These are phyloP conservation scores for Thaumetopoea pityocampa DNA, from an alignment of 1,140 invertebrate species.

Conservation along the genomic window DNA sequence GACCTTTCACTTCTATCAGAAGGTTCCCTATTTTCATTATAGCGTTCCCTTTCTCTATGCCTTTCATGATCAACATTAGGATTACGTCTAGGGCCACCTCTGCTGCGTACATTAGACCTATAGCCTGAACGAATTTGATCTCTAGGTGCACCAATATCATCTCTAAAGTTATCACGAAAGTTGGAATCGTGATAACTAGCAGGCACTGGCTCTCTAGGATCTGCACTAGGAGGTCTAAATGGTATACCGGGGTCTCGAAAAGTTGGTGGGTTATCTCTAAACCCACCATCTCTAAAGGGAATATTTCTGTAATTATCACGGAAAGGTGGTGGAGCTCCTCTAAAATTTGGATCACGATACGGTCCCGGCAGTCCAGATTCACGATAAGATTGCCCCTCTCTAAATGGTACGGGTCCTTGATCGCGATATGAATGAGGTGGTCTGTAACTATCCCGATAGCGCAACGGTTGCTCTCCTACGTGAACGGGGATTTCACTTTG, in stretches of 20 bases:
- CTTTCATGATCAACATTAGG: conserved; percentile 54
- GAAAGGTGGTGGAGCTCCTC: conserved; percentile 51
- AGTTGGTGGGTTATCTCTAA: conserved; percentile 45
- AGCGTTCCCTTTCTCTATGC: conserved; percentile 52
- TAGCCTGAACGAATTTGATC: conserved; percentile 40
- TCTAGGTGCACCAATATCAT: conserved; percentile 44
- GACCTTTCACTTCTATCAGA: conserved; percentile 43
- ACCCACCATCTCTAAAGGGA: conserved; percentile 58
- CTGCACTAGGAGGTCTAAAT: conserved; percentile 53
- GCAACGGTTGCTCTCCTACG: conserved; percentile 42
- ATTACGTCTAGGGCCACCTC: conserved; percentile 47
- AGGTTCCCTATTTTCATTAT: conserved; percentile 45
- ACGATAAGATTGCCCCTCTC: conserved; percentile 56
- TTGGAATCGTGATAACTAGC: conserved; percentile 49
- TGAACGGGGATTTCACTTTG: conserved; percentile 55
- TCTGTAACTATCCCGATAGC: conserved; percentile 58
- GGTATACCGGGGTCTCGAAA: conserved; percentile 43
- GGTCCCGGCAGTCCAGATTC: conserved; percentile 37
- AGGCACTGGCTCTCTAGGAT: conserved; percentile 43
- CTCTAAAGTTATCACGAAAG: conserved; percentile 54
- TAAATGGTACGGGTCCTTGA: conserved; percentile 41
- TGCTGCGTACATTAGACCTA: conserved; percentile 43
- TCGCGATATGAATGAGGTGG: conserved; percentile 45
- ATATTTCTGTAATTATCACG: conserved; percentile 55
- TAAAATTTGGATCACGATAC: conserved; percentile 52